Evolutionary conservation across 1,140 invertebrate genomes (phyloP).

Genomic region (Drosophila eugracilis): DNA sequence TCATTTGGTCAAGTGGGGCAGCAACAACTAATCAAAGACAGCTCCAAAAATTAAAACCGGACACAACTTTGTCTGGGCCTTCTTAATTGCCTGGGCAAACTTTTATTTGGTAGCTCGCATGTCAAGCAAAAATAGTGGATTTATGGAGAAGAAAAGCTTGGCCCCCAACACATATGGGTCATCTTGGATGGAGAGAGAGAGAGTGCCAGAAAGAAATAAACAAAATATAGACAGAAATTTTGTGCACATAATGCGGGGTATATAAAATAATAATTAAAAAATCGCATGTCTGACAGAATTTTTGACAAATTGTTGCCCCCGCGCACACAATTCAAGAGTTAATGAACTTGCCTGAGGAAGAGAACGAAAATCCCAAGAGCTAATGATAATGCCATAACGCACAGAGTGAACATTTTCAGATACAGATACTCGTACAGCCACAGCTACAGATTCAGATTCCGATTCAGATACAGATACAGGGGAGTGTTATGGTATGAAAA

Average conservation of each 20-base stretch:
- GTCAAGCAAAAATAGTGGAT: constrained; percentile 57
- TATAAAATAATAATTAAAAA: constrained; percentile 71
- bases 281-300: constrained; percentile 77
- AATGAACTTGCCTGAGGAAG: constrained; percentile 67
- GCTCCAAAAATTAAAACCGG: constrained; percentile 55
- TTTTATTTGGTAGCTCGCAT: constrained; percentile 39
- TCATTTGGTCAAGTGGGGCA: constrained; percentile 48
- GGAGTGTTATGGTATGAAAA: constrained; percentile 19
- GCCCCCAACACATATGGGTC: constrained; percentile 41
- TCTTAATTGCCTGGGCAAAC: constrained; percentile 57
- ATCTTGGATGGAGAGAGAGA: constrained; percentile 1
- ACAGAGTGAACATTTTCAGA: constrained; percentile 11
- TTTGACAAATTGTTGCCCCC: constrained; percentile 78
- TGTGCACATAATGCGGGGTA: constrained; percentile 30
- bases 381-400: constrained; percentile 72
- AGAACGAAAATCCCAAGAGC: constrained; percentile 48
- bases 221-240: constrained; percentile 24
- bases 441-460: constrained; percentile 2
- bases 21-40: constrained; percentile 64
- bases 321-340: constrained; percentile 68
- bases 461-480: constrained; percentile 4
- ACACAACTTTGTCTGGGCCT: constrained; percentile 34
- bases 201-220: constrained; percentile 13
- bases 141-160: constrained; percentile 28
- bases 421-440: constrained; percentile 2